These are phyloP conservation scores for Anas bahamensis DNA, from an alignment of 2,797 vertebrate genomes.

Conservation along the genomic window DNA sequence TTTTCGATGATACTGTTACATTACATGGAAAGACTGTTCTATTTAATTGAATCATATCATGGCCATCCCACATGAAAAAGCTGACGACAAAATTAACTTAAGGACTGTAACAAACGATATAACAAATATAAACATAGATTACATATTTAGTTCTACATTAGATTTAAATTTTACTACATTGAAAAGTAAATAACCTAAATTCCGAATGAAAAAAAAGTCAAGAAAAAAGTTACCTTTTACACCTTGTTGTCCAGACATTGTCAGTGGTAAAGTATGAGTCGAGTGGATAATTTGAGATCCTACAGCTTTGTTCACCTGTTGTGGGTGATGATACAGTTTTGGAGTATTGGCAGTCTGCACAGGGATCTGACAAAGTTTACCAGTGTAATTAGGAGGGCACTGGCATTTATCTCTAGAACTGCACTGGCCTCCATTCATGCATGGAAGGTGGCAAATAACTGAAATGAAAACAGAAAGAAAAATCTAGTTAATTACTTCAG, in stretches of 20 bases:
- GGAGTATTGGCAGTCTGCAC: conserved; percentile 81
- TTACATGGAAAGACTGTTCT: neutral
- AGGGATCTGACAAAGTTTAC: conserved; percentile 95
- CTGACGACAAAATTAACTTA: neutral
- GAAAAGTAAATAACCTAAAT: neutral
- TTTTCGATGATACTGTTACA: neutral
- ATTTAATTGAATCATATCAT: neutral
- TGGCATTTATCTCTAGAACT: conserved; percentile 95
- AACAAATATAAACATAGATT: neutral
- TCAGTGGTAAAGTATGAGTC: conserved; percentile 94
- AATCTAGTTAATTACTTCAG: neutral
- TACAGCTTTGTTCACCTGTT: conserved; percentile 80
- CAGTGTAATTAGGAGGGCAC: conserved; percentile 94
- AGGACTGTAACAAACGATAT: neutral
- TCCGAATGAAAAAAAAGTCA: neutral
- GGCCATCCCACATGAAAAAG: neutral
- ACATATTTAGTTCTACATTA: neutral
- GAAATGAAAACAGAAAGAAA: conserved; percentile 59
- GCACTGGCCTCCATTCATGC: conserved; percentile 97
- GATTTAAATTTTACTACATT: neutral
- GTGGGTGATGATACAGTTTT: conserved; percentile 79
- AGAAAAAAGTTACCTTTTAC: conserved; percentile 83
- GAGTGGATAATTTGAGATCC: conserved; percentile 89
- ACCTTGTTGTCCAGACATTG: conserved; percentile 89
- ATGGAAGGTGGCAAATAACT: conserved; percentile 98